Evolutionary conservation across 2,888 invertebrate genomes (phyloP), one percentile per base, ranked within the genome.

Genomic region (Tuberolachnus salignus): DNA sequence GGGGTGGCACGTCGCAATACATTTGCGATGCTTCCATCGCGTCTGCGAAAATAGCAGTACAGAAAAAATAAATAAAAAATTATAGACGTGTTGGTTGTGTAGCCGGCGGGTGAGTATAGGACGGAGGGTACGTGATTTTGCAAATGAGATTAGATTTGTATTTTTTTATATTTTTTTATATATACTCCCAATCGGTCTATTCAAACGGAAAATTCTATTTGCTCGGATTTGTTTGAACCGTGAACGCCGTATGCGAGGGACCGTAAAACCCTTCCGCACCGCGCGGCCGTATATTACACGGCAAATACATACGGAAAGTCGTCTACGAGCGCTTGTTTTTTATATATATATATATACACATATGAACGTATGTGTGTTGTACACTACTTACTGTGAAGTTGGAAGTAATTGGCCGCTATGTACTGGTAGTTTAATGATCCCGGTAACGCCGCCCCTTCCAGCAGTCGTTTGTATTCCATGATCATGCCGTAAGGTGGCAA

Each of bases 351-450:
- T 55, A 10, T 21, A 21, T 23, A 26, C 16, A 63, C 11, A 13
- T 21, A 19, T 14, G 11, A n/a, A 13, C 44, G n/a, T 61, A 61
- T 26, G 14, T 34, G 23, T 14, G 34, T n/a, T n/a, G n/a, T 34
- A 6, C 34, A n/a, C n/a, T 49, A 78, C 78, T 78, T 42, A 78
- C 78, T 78, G 78, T 78, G 78, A 49, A 78, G 78, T 78, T 78
- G 78, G 59, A 78, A 78, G 78, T 78, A 78, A 78, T 78, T 78
- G 78, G 78, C 78, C 57, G 78, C 78, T 67, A 78, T 69, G 59
- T 78, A 78, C 42, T 78, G 78, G 59, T 78, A 78, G 78, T 78
- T 78, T 26, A 78, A 34, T 42, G 78, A 78, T 6, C 78, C 78
- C 16, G 78, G 78, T 19, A 78, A 19, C 42, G 78, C 59, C 9